These are phyloP conservation scores for Gymnoscopelus braueri DNA, from an alignment of 2,797 vertebrate genomes.

Conservation along the genomic window DNA sequence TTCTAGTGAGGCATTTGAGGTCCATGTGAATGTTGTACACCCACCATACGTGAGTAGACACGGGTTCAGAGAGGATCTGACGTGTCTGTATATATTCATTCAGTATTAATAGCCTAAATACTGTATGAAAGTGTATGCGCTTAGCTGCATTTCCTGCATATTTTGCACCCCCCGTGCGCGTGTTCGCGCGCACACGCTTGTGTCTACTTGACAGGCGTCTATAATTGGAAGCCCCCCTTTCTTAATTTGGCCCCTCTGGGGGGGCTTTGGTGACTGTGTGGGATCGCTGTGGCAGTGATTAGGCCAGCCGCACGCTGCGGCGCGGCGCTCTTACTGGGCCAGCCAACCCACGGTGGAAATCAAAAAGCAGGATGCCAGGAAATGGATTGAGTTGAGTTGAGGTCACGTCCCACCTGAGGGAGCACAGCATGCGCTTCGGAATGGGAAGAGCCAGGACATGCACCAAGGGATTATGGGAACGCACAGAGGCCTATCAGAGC, in stretches of 20 bases:
- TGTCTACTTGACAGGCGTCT: slow-evolving; percentile 52
- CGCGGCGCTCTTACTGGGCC: slow-evolving; percentile 67
- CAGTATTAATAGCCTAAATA: slow-evolving; percentile 10
- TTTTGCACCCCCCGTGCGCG: neutral
- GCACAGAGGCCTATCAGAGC: slow-evolving; percentile 43
- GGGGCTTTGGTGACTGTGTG: slow-evolving; percentile 42
- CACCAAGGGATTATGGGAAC: slow-evolving; percentile 72
- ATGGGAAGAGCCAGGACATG: slow-evolving; percentile 77
- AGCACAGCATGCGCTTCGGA: slow-evolving; percentile 63
- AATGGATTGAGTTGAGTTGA: slow-evolving; percentile 78
- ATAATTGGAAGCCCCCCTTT: slow-evolving; percentile 65
- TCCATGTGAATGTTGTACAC: too few relatives aligned
- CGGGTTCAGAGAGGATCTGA: slow-evolving; percentile 34
- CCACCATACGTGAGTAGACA: slow-evolving; percentile 31
- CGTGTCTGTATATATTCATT: slow-evolving; percentile 35
- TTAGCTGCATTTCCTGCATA: slow-evolving; percentile 25
- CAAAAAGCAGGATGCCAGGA: slow-evolving; percentile 79
- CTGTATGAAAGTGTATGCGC: slow-evolving; percentile 25
- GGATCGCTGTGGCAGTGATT: slow-evolving; percentile 66
- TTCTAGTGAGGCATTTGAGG: too few relatives aligned
- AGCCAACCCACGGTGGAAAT: slow-evolving; percentile 84
- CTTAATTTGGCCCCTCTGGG: slow-evolving; percentile 63
- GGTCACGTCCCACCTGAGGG: slow-evolving; percentile 76
- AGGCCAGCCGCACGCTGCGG: slow-evolving; percentile 49
- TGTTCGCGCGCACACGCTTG: slow-evolving; percentile 3